A percentile compares a stretch with the other conserved stretches of the same genome.
phyloP scores from a whole-genome alignment of 2,888 invertebrate species.

The Calameuta pallipes region DNA sequence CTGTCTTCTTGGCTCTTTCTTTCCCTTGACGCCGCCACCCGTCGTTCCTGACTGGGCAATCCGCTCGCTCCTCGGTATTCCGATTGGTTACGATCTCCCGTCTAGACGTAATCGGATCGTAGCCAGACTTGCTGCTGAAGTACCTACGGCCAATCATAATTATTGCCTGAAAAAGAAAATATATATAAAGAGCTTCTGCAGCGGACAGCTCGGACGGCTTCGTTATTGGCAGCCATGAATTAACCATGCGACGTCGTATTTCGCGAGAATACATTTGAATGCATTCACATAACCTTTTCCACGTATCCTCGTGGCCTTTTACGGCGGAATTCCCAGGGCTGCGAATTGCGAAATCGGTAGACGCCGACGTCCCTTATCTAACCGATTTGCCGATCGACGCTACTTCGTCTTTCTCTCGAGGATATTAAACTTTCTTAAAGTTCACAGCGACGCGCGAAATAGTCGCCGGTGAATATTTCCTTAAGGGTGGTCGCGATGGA shows the following conservation, averaged over 20 bases:
- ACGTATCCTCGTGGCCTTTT: background rate
- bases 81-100: background rate
- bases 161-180: background rate
- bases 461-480: background rate
- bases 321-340: background rate
- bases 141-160: background rate
- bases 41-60: background rate
- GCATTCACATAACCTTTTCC: background rate
- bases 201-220: background rate
- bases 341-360: background rate
- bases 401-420: background rate
- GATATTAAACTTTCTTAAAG: background rate
- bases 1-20: background rate
- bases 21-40: background rate
- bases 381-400: background rate
- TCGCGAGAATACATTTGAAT: background rate
- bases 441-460: background rate
- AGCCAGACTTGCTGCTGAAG: background rate
- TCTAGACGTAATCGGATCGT: background rate
- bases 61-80: background rate
- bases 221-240: background rate
- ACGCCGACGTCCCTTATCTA: background rate
- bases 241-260: background rate
- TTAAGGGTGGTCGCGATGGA: background rate
- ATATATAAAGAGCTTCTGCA: background rate